phyloP scores from a whole-genome alignment of 2,888 invertebrate species.

The Ariolimax columbianus region DNA sequence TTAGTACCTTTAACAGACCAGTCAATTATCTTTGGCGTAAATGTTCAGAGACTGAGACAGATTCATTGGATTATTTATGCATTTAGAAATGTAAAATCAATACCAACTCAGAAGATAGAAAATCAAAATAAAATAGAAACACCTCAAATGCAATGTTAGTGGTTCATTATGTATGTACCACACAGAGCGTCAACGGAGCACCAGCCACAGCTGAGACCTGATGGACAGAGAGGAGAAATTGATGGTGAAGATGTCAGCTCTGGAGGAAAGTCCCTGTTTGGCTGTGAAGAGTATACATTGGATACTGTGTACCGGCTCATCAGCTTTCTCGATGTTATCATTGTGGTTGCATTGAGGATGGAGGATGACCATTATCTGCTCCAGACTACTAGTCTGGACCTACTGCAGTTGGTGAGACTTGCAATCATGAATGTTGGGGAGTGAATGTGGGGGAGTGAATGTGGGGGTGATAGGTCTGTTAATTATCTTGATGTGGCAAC shows the following conservation, averaged over 20 bases:
- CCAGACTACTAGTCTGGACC: conserved; percentile 42
- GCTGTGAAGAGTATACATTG: neutral
- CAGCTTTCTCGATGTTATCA: conserved; percentile 54
- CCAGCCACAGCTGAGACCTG: neutral
- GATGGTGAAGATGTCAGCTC: neutral
- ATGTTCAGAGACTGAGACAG: too few species aligned
- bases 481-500: too few species aligned
- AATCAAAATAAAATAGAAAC: too few species aligned
- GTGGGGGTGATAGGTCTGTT: neutral
- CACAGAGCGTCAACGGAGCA: neutral
- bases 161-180: neutral
- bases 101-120: too few species aligned
- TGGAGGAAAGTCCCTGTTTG: neutral
- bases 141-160: too few species aligned
- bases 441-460: neutral
- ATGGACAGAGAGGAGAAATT: neutral
- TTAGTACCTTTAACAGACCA: too few species aligned
- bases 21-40: too few species aligned
- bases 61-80: too few species aligned
- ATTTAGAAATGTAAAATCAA: too few species aligned
- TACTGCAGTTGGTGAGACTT: conserved; percentile 22
- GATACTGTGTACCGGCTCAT: conserved; percentile 54
- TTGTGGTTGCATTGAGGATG: conserved; percentile 56
- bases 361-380: conserved; percentile 59
- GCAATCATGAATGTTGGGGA: neutral